A percentile compares a stretch with the other conserved stretches of the same genome.
These are phyloP conservation scores for Subanguina moxae DNA, from an alignment of 1,140 invertebrate genomes.

Conservation along the genomic window DNA sequence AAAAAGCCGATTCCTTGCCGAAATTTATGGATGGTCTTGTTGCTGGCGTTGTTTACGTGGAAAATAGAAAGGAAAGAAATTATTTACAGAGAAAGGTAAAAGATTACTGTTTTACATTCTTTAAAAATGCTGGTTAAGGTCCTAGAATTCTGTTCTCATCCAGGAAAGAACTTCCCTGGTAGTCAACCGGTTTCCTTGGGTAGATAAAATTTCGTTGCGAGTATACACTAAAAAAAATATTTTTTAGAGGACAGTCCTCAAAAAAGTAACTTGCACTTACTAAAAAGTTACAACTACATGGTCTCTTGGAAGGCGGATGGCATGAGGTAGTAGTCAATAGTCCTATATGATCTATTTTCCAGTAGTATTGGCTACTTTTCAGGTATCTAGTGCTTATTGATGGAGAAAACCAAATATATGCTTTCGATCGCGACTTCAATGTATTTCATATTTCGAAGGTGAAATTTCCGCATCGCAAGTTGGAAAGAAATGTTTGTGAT, in stretches of 20 bases:
- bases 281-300: constrained; percentile 77
- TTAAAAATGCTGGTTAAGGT: too few species aligned
- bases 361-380: background rate
- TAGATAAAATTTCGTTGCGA: constrained; percentile 33
- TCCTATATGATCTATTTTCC: too few species aligned
- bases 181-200: constrained; percentile 91
- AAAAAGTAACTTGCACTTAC: constrained; percentile 70
- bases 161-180: constrained; percentile 77
- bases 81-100: constrained; percentile 32
- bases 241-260: too few species aligned
- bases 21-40: constrained; percentile 61
- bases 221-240: too few species aligned
- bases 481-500: constrained; percentile 62
- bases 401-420: constrained; percentile 78
- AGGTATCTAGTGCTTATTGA: constrained; percentile 95
- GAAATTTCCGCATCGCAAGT: constrained; percentile 73
- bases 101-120: too few species aligned
- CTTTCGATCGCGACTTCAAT: constrained; percentile 89
- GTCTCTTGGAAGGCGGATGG: constrained; percentile 99
- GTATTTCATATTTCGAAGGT: constrained; percentile 81
- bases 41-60: constrained; percentile 56
- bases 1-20: background rate
- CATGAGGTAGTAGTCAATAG: constrained; percentile 72
- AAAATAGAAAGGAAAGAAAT: constrained; percentile 28
- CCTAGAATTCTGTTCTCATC: background rate